phyloP scores from a whole-genome alignment of 2,113 vertebrate species.

The Bombycilla garrulus region DNA sequence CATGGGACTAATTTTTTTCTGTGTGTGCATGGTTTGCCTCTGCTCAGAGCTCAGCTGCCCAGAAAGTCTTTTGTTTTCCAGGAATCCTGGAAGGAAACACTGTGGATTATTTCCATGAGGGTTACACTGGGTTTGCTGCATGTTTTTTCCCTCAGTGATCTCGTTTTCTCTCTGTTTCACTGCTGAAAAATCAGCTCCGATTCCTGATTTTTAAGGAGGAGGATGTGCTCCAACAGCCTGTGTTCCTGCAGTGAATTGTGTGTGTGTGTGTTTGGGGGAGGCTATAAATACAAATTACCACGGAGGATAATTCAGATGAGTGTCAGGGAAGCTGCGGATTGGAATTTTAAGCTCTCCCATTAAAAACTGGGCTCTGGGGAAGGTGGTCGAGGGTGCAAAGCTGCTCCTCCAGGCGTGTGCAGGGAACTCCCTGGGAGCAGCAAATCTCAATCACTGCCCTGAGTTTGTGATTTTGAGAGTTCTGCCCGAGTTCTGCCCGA shows the following conservation, averaged over 20 bases:
- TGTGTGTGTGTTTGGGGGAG: background rate
- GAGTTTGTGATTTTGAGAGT: no score
- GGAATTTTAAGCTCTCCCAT: background rate
- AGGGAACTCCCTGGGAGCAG: background rate
- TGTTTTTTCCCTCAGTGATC: background rate
- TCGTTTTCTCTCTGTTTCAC: constrained; percentile 2
- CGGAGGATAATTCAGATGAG: background rate
- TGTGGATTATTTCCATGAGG: background rate
- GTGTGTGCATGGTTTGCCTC: constrained; percentile 44
- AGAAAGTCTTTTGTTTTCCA: background rate
- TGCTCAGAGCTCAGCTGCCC: constrained; percentile 3
- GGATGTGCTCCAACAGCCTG: background rate
- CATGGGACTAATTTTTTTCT: constrained; percentile 38
- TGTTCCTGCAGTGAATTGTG: background rate
- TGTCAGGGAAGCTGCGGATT: background rate
- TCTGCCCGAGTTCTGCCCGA: no score
- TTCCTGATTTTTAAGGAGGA: background rate
- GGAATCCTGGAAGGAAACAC: background rate
- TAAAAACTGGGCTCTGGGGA: background rate
- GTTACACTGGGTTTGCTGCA: background rate
- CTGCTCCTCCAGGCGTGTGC: background rate
- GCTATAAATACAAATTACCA: background rate
- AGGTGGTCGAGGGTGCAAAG: background rate
- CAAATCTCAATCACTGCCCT: background rate
- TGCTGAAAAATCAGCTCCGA: background rate